Evolutionary conservation across 1,140 invertebrate genomes (phyloP).

Genomic region (Listronotus oregonensis): DNA sequence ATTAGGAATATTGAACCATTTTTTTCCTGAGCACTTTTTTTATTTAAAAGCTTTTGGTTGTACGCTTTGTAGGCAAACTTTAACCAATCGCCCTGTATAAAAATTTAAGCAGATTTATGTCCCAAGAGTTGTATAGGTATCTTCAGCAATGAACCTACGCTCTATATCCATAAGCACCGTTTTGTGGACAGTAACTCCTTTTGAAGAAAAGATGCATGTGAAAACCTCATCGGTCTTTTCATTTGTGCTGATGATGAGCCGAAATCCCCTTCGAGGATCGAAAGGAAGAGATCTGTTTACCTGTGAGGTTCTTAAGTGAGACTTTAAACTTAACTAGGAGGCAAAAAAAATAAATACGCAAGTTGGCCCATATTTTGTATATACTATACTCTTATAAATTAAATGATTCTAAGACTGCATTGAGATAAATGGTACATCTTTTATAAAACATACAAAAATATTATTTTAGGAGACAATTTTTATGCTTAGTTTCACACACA

Average conservation of each 20-base stretch:
- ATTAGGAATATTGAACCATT: too few species aligned
- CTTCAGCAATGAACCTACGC: conserved; percentile 33
- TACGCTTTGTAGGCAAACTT: neutral
- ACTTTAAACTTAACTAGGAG: too few species aligned
- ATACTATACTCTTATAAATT: too few species aligned
- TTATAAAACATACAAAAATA: too few species aligned
- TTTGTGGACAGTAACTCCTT: neutral
- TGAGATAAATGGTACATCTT: too few species aligned
- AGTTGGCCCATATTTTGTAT: too few species aligned
- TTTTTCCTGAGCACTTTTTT: too few species aligned
- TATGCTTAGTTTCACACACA: too few species aligned
- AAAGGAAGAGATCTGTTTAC: conserved; percentile 11
- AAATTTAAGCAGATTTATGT: neutral
- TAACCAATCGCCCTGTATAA: neutral
- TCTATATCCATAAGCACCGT: conserved; percentile 22
- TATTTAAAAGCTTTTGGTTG: too few species aligned
- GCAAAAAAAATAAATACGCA: too few species aligned
- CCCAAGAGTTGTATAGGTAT: neutral
- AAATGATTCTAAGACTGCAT: too few species aligned
- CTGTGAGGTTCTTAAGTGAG: neutral
- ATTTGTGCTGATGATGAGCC: conserved; percentile 34
- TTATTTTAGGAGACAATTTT: too few species aligned
- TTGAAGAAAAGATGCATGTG: conserved; percentile 25
- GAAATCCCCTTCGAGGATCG: conserved; percentile 39
- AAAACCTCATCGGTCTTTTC: conserved; percentile 19